phyloP scores from a whole-genome alignment of 1,140 invertebrate species.

The Babylonia areolata region DNA sequence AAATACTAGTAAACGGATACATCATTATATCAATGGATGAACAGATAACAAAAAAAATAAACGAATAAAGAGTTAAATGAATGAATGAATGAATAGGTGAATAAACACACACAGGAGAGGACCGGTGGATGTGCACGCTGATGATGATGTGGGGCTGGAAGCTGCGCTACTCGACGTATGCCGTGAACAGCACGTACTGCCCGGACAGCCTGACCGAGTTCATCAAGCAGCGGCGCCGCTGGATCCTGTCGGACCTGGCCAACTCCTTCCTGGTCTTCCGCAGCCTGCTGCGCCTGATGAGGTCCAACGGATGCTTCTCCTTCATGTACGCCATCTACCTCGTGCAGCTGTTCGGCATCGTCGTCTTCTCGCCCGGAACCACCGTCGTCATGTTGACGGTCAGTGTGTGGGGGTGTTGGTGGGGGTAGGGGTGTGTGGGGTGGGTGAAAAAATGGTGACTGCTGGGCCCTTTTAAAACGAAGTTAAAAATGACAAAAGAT shows the following conservation, averaged over 20 bases:
- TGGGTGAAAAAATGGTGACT: neutral
- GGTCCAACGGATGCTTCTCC: slow-evolving; percentile 80
- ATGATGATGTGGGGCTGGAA: slow-evolving; percentile 64
- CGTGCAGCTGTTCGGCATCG: slow-evolving; percentile 56
- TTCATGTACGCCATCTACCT: slow-evolving; percentile 77
- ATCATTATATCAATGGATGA: too few relatives aligned
- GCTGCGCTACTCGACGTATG: slow-evolving; percentile 49
- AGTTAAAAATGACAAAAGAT: too few relatives aligned
- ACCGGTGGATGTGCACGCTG: slow-evolving; percentile 64
- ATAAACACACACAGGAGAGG: slow-evolving; percentile 49
- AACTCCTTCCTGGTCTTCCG: slow-evolving; percentile 80
- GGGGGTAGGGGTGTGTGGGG: too few relatives aligned
- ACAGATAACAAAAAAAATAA: neutral
- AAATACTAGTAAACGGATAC: neutral
- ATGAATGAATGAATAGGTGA: neutral
- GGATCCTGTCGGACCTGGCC: slow-evolving; percentile 81
- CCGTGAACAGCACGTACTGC: slow-evolving; percentile 59
- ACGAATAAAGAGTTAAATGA: neutral
- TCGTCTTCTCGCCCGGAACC: slow-evolving; percentile 54
- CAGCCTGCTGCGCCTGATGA: slow-evolving; percentile 77
- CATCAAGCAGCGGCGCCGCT: slow-evolving; percentile 74
- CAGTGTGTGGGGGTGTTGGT: neutral
- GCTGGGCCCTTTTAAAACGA: too few relatives aligned
- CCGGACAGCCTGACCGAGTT: slow-evolving; percentile 57
- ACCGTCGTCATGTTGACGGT: slow-evolving; percentile 54